Evolutionary conservation across 2,113 vertebrate genomes (phyloP).

Genomic region (Tupaia chinensis): DNA sequence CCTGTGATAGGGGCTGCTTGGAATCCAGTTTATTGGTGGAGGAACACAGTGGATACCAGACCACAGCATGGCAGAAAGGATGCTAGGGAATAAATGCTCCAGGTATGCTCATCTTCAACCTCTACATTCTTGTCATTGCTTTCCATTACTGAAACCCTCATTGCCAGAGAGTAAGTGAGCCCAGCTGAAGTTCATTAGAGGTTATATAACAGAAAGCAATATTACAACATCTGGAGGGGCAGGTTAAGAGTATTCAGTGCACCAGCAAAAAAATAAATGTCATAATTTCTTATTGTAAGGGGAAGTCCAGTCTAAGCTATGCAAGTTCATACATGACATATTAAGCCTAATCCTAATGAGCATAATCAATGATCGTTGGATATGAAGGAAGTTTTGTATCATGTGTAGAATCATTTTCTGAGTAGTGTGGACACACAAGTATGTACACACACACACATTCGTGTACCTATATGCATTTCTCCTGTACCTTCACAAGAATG

Average conservation of each 20-base stretch:
- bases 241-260: neutral
- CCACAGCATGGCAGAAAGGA: neutral
- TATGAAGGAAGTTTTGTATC: neutral
- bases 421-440: neutral
- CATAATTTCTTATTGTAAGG: neutral
- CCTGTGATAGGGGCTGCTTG: neutral
- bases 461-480: too few species aligned
- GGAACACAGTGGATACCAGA: too few species aligned
- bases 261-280: neutral
- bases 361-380: neutral
- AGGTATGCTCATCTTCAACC: neutral
- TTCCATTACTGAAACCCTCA: neutral
- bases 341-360: neutral
- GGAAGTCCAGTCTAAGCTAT: neutral
- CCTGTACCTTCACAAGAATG: neutral
- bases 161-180: neutral
- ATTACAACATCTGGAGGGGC: neutral
- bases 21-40: neutral
- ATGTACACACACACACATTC: neutral
- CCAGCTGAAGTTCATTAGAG: neutral
- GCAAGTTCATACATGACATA: neutral
- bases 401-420: neutral
- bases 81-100: fast-evolving
- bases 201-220: neutral
- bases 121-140: fast-evolving